A percentile compares a stretch with the other conserved stretches of the same genome.
phyloP scores from a whole-genome alignment of 2,888 invertebrate genomes.

The Theretra japonica region DNA sequence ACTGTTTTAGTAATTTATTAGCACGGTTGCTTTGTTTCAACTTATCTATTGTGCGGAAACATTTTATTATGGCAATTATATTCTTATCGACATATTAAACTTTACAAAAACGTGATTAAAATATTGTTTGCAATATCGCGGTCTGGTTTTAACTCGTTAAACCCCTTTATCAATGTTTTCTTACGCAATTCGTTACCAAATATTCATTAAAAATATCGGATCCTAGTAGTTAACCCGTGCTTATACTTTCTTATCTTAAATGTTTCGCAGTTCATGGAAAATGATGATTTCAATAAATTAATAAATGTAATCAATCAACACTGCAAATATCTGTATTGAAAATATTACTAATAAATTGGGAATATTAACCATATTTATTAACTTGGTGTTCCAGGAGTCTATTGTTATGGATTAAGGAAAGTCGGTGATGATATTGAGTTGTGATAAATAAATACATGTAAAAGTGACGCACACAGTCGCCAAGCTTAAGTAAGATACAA shows the following conservation, averaged over 20 bases:
- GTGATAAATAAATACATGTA: too few species aligned
- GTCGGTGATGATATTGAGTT: too few species aligned
- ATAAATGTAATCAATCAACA: background rate
- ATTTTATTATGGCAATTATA: background rate
- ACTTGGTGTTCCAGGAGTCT: too few species aligned
- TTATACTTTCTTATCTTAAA: conserved; percentile 12
- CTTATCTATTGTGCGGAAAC: background rate
- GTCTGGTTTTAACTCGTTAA: background rate
- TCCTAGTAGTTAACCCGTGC: background rate
- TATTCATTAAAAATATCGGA: background rate
- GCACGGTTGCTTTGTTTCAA: background rate
- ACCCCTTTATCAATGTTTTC: conserved; percentile 2
- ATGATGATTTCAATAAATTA: background rate
- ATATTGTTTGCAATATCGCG: background rate
- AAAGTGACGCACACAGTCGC: too few species aligned
- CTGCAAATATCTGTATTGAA: background rate
- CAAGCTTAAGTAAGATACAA: too few species aligned
- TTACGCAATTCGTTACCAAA: conserved; percentile 13
- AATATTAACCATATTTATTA: background rate
- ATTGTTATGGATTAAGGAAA: too few species aligned
- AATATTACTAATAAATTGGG: background rate
- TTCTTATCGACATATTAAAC: background rate
- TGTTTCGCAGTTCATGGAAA: conserved; percentile 1
- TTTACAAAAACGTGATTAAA: background rate
- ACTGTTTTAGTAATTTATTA: background rate